Percentiles rank a stretch among this genome's conserved stretches.
These are phyloP conservation scores for Caenorhabditis sp. DNA, from an alignment of 2,888 invertebrate genomes.

Conservation along the genomic window DNA sequence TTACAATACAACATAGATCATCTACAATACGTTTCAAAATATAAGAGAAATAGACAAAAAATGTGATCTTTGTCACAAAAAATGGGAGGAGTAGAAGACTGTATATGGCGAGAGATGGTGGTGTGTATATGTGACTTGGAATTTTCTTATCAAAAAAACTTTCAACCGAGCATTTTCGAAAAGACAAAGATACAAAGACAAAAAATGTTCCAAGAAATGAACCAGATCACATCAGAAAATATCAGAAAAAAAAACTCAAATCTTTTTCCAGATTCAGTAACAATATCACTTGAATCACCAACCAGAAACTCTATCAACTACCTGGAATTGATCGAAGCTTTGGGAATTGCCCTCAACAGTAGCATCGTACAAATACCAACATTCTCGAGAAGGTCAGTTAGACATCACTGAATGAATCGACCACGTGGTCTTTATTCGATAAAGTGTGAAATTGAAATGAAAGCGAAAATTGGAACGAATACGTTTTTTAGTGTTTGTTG, in stretches of 20 bases:
- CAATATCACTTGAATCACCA: constrained; percentile 24
- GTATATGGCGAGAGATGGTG: neutral
- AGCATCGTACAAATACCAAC: constrained; percentile 23
- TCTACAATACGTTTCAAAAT: neutral
- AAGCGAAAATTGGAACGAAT: neutral
- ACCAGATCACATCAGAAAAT: neutral
- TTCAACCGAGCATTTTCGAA: no score
- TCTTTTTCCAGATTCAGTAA: constrained; percentile 4
- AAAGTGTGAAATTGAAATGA: neutral
- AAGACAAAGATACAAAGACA: neutral
- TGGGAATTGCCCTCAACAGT: constrained; percentile 24
- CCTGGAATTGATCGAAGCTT: constrained; percentile 21
- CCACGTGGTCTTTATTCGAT: neutral
- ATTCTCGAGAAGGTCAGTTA: constrained; percentile 20
- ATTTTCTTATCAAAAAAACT: neutral
- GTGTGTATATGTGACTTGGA: neutral
- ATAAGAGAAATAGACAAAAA: neutral
- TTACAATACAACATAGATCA: neutral
- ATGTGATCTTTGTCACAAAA: neutral
- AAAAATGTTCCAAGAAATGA: neutral
- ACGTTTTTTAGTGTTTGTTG: neutral
- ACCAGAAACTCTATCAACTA: constrained; percentile 21
- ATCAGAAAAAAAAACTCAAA: neutral
- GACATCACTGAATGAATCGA: neutral
- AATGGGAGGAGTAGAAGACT: neutral